Percentiles rank a stretch among this genome's conserved stretches.
These are phyloP conservation scores for Orientallactaga sibirica DNA, from an alignment of 2,797 vertebrate genomes.

Conservation along the genomic window DNA sequence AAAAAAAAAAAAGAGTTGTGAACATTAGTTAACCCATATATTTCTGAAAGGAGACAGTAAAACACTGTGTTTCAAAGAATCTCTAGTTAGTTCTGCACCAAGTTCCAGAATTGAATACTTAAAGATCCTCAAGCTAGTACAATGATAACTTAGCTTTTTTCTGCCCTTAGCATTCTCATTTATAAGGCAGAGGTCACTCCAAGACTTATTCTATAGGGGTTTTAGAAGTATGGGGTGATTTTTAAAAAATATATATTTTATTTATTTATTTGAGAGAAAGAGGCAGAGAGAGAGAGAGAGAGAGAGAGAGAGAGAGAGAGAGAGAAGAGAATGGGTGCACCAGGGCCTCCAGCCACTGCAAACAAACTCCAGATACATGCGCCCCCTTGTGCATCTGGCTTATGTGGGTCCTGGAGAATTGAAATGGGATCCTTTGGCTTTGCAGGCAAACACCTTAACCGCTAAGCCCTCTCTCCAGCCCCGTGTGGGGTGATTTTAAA, in stretches of 20 bases:
- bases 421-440: no score
- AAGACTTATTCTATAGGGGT: not conserved
- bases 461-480: no score
- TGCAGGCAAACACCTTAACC: no score
- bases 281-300: no score
- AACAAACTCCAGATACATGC: no score
- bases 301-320: no score
- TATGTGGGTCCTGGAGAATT: no score
- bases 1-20: not conserved
- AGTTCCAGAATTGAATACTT: not conserved
- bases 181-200: not conserved
- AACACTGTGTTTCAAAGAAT: not conserved
- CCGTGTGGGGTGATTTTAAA: not conserved
- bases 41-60: conserved; percentile 31
- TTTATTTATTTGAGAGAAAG: no score
- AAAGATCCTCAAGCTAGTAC: conserved; percentile 29
- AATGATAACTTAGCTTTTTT: not conserved
- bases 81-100: not conserved
- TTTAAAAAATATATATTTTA: not conserved
- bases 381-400: no score
- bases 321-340: no score
- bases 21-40: conserved; percentile 23
- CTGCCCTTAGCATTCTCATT: not conserved
- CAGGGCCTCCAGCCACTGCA: no score
- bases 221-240: conserved; percentile 5